Base-by-base conservation (phyloP, 2,113 vertebrate species). In the Cinclus mexicanus region DNA sequence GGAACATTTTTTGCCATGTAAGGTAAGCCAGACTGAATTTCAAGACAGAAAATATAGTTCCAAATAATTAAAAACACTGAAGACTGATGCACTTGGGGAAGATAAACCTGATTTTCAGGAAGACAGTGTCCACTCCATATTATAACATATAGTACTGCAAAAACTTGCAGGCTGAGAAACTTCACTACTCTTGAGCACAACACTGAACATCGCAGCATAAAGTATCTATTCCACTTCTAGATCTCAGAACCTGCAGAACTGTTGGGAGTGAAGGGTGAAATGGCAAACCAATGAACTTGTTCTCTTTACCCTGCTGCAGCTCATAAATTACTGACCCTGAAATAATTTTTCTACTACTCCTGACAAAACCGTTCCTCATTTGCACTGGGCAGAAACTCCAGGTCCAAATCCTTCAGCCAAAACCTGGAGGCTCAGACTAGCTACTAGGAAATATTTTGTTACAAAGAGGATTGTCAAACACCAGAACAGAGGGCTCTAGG, bases 141-240 rank as follows among this genome's bases (percentile, higher is more conserved):
- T 85, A 25, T 24, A 65, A 52, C 2, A n/a, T 1, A 7, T 1
- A n/a, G 41, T 2, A 44, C 0, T 12, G 41, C 26, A 87, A 88
- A 24, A 67, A 56, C 11, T 5, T 0, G 2, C 5, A 42, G 33
- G 26, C 44, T 69, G 31, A 69, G 37, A 57, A 87, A 44, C 16
- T 31, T n/a, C 13, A 6, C 31, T 22, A 9, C 25, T 6, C 10
- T 3, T 3, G 7, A 46, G 35, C 10, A 11, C 23, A 49, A 35
- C 22, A 18, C 10, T 11, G 18, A 50, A 49, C 11, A 29, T 6
- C 0, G 0, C 12, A 41, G n/a, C 50, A 69, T 31, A 17, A 46
- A 74, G 29, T 23, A 46, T 33, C 33, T 33, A 16, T 47, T 71
- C 24, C 59, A 47, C 29, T 10, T 26, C 6, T 12, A 42, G 4